phyloP scores from a whole-genome alignment of 2,113 vertebrate genomes.

The Indri indri region DNA sequence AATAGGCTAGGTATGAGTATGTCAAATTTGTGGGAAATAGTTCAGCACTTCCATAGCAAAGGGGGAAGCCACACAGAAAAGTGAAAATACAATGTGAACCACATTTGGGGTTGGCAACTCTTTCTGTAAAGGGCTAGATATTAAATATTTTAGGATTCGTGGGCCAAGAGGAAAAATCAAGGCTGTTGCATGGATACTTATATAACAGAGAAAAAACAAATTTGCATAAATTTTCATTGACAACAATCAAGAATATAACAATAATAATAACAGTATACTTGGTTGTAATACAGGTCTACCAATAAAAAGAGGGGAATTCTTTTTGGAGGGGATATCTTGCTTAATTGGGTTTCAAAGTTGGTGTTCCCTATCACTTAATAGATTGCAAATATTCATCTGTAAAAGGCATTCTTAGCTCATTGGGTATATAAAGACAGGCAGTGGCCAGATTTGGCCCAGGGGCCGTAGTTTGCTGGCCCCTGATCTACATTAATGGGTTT shows the following conservation, averaged over 20 bases:
- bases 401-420: not conserved
- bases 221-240: not conserved
- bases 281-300: not conserved
- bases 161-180: not conserved
- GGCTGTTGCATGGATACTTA: not conserved
- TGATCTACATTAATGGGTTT: not conserved
- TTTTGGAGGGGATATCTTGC: not conserved
- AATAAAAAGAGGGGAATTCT: not conserved
- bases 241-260: not conserved
- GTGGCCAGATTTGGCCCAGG: not conserved
- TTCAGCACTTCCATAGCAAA: slow-evolving; percentile 38
- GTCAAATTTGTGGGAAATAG: slow-evolving; percentile 9
- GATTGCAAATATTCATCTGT: not conserved
- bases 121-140: not conserved
- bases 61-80: not conserved
- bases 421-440: not conserved
- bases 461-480: not conserved
- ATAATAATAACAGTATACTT: not conserved
- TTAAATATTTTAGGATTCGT: slow-evolving; percentile 13
- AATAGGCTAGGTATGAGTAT: not conserved
- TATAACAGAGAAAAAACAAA: not conserved
- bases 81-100: not conserved
- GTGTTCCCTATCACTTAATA: not conserved
- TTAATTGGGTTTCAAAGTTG: not conserved
- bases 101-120: not conserved